Evolutionary conservation across 2,797 vertebrate species (phyloP), one percentile per base, ranked within the genome.

Genomic region (Dipus sagitta): DNA sequence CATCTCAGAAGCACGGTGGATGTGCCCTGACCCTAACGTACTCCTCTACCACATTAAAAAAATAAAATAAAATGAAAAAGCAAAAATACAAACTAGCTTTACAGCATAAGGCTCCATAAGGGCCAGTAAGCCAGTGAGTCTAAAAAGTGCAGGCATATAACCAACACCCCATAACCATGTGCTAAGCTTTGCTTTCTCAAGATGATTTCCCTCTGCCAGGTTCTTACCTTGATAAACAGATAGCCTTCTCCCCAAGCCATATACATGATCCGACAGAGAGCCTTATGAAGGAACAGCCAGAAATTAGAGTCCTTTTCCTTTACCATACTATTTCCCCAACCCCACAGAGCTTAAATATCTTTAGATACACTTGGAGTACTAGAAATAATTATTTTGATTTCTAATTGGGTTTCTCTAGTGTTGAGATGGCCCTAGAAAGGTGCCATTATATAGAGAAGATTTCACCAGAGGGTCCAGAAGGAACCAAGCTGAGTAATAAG

Each of bases 181-280:
- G 26, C 67, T 58, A 30, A 52, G 10, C 32, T 92, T 67, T 77
- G n/a, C 81, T 52, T n/a, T 82, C 58, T 62, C 67, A 64, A 12
- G 38, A 38, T 18, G 28, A 58, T 52, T 60, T 70, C 82, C 64
- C 42, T 65, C 86, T 34, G 47, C 81, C 77, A 30, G 77, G 28
- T 80, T 83, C 90, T 94, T 83, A 77, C 72, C 94, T 68, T 64
- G 47, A 68, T 21, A 65, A 42, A 94, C 60, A 67, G 32, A 72
- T 0, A 65, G 71, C 64, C 78, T 91, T 86, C 52, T 90, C 71
- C 76, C 72, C 79, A 88, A 47, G 84, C 32, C 79, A 52, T 9
- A 38, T 3, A 47, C 58, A 65, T 42, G 67, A 88, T 52, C 52
- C 12, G 1, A 75, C 0, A 78, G 77, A 88, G n/a, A 90, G 24